These are phyloP conservation scores for Sylvia borin DNA, from an alignment of 2,797 vertebrate species.

Conservation along the genomic window DNA sequence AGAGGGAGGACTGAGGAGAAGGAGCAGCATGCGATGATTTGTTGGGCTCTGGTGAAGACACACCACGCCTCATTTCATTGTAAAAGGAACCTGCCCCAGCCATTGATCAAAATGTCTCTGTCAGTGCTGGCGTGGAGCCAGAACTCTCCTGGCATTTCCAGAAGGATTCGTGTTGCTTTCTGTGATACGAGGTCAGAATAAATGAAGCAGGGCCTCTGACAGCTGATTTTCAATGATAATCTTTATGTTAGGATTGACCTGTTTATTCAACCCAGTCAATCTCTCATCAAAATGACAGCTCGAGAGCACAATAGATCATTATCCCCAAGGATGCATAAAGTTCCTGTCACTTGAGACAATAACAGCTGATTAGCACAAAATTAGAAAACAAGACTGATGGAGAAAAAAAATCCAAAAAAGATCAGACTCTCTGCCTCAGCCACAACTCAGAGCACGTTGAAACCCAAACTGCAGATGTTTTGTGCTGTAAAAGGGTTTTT, in stretches of 20 bases:
- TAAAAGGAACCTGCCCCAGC: background rate
- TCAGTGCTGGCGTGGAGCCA: constrained; percentile 14
- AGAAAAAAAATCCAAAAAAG: background rate
- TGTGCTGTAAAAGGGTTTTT: background rate
- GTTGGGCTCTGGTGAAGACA: constrained; percentile 21
- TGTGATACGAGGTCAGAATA: constrained; percentile 52
- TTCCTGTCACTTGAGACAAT: constrained; percentile 2
- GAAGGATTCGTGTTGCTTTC: constrained; percentile 47
- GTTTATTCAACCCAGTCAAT: constrained; percentile 53
- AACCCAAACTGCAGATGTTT: background rate
- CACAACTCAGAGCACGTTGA: background rate
- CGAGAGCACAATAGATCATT: background rate
- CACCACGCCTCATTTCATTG: constrained; percentile 2
- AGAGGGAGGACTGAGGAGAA: background rate
- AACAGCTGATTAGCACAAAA: constrained; percentile 26
- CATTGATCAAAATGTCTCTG: constrained; percentile 54
- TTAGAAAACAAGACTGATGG: background rate
- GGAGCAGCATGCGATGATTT: constrained; percentile 25
- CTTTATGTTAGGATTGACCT: constrained; percentile 55
- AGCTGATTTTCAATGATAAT: constrained; percentile 56
- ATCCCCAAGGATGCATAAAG: constrained; percentile 32
- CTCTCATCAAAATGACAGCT: constrained; percentile 34
- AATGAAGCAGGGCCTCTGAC: constrained; percentile 51
- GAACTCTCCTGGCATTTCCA: constrained; percentile 8
- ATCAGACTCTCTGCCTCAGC: background rate